Evolutionary conservation across 2,888 invertebrate species (phyloP).

Genomic region (Petrolisthes cinctipes): DNA sequence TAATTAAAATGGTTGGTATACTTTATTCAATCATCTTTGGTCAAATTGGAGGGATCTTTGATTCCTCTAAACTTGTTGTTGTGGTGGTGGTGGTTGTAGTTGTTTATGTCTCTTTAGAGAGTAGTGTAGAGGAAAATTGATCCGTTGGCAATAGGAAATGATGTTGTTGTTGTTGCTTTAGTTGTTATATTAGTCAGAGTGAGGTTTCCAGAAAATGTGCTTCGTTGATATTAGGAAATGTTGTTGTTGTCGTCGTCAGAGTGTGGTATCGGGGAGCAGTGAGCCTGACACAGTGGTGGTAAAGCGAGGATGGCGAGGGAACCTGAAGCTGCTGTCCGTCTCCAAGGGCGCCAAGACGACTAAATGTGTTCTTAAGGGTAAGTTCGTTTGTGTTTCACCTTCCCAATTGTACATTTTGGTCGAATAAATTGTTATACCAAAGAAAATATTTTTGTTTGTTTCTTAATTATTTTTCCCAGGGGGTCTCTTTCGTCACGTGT

Average conservation of each 20-base stretch:
- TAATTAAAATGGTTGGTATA: no score
- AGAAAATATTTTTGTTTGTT: not conserved
- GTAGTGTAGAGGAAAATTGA: not conserved
- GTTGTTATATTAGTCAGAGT: not conserved
- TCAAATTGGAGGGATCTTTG: no score
- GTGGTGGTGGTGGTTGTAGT: no score
- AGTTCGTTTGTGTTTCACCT: conserved; percentile 18
- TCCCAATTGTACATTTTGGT: no score
- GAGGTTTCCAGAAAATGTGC: not conserved
- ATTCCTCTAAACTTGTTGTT: no score
- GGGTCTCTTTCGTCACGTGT: not conserved
- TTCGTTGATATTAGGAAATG: not conserved
- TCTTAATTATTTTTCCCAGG: not conserved
- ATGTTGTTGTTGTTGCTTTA: not conserved
- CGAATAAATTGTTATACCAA: no score
- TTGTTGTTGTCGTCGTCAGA: conserved; percentile 72
- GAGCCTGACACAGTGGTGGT: conserved; percentile 83
- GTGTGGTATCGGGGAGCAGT: conserved; percentile 82
- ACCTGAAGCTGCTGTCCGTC: conserved; percentile 71
- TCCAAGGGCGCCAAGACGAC: conserved; percentile 72
- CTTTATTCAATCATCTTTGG: no score
- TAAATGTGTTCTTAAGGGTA: conserved; percentile 72
- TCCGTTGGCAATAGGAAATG: not conserved
- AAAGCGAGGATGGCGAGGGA: conserved; percentile 72
- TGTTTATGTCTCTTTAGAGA: not conserved